Evolutionary conservation across 2,888 invertebrate genomes (phyloP).

Genomic region (Gerris lacustris): DNA sequence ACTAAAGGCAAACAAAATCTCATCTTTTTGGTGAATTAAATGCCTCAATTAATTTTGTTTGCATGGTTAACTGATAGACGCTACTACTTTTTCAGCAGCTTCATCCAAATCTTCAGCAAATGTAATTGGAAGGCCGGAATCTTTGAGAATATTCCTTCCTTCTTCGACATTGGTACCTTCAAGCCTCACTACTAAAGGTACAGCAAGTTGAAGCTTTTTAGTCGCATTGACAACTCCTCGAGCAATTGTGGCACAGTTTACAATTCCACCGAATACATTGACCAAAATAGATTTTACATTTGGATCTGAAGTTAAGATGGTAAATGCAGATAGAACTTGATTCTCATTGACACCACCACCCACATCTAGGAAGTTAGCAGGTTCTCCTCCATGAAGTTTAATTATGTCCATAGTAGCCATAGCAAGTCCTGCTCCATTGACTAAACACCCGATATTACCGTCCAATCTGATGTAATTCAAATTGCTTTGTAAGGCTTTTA

Average conservation of each 20-base stretch:
- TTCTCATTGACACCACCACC: slow-evolving; percentile 91
- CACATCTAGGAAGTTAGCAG: slow-evolving; percentile 96
- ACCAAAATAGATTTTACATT: slow-evolving; percentile 91
- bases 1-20: too few relatives aligned
- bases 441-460: slow-evolving; percentile 90
- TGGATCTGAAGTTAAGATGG: slow-evolving; percentile 71
- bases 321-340: slow-evolving; percentile 86
- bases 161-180: slow-evolving; percentile 89
- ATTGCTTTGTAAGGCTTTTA: slow-evolving; percentile 79
- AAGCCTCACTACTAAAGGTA: slow-evolving; percentile 79
- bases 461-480: slow-evolving; percentile 95
- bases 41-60: too few relatives aligned
- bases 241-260: slow-evolving; percentile 94
- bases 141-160: slow-evolving; percentile 68
- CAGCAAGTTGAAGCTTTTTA: slow-evolving; percentile 57
- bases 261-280: slow-evolving; percentile 98
- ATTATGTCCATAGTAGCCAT: slow-evolving; percentile 99
- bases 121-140: slow-evolving; percentile 71
- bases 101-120: slow-evolving; percentile 80
- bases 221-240: slow-evolving; percentile 87
- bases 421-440: slow-evolving; percentile 97
- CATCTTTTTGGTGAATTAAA: too few relatives aligned
- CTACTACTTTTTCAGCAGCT: slow-evolving; percentile 79
- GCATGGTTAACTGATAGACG: slow-evolving; percentile 14
- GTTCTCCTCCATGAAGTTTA: slow-evolving; percentile 85